phyloP scores from a whole-genome alignment of 2,797 vertebrate species.

The Acanthurus lineatus region DNA sequence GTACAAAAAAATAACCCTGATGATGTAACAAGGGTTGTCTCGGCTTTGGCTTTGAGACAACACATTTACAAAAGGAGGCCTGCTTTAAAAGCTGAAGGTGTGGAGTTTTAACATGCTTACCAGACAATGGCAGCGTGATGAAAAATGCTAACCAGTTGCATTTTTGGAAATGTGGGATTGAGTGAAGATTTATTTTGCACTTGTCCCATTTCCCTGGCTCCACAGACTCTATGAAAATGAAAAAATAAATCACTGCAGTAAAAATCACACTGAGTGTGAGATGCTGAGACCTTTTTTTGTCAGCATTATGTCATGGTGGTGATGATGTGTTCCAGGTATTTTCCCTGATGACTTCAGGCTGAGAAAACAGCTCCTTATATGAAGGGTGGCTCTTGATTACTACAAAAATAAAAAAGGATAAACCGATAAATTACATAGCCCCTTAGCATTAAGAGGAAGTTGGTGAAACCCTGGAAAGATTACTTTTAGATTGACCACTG shows the following conservation, averaged over 20 bases:
- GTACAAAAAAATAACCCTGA: neutral
- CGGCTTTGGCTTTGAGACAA: neutral
- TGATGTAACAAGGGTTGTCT: slow-evolving; percentile 5
- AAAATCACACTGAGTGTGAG: neutral
- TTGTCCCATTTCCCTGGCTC: too few species aligned
- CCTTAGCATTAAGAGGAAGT: neutral
- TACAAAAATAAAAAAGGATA: neutral
- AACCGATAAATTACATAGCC: neutral
- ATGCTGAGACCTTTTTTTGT: neutral
- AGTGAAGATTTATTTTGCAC: too few species aligned
- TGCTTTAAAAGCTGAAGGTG: neutral
- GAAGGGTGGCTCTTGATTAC: neutral
- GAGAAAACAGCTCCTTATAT: neutral
- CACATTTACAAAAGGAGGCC: neutral
- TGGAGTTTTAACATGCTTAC: neutral
- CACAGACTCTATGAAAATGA: neutral
- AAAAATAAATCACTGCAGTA: slow-evolving; percentile 4
- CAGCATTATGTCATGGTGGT: neutral
- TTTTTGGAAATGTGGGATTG: neutral
- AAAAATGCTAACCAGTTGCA: neutral
- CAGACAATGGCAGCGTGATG: neutral
- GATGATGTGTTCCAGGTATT: too few species aligned
- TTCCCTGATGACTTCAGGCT: too few species aligned
- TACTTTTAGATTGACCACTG: neutral
- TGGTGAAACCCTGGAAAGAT: slow-evolving; percentile 6